phyloP scores from a whole-genome alignment of 2,888 invertebrate genomes.

The Lasioglossum villosulum region DNA sequence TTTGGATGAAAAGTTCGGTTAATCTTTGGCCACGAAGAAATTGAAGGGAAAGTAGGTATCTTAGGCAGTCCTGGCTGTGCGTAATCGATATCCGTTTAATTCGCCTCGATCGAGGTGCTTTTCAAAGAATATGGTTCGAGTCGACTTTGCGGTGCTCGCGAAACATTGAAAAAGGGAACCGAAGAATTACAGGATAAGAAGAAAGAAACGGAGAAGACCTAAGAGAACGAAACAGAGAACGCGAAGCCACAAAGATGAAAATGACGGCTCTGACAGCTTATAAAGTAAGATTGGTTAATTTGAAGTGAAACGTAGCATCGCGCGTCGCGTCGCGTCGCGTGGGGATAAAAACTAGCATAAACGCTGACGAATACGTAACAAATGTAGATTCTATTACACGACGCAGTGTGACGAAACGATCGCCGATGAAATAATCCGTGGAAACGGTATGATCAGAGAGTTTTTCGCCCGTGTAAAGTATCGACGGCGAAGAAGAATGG shows the following conservation, averaged over 20 bases:
- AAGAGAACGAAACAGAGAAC: slow-evolving; percentile 3
- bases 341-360: not conserved
- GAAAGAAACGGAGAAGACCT: not conserved
- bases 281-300: slow-evolving; percentile 47
- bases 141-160: slow-evolving; percentile 16
- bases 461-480: slow-evolving; percentile 47
- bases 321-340: no score
- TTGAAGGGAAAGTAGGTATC: not conserved
- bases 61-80: not conserved
- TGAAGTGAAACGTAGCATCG: slow-evolving; percentile 30
- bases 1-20: not conserved
- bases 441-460: not conserved
- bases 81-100: not conserved
- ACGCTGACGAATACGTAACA: not conserved
- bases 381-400: not conserved
- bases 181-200: not conserved
- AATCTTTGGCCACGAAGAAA: not conserved
- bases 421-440: not conserved
- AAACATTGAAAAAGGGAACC: slow-evolving; percentile 16
- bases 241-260: slow-evolving; percentile 7
- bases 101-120: not conserved
- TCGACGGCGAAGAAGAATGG: slow-evolving; percentile 24
- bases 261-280: slow-evolving; percentile 28
- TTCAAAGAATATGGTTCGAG: slow-evolving; percentile 19
- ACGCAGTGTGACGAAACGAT: not conserved